A percentile compares a stretch with the other conserved stretches of the same genome.
phyloP scores from a whole-genome alignment of 2,113 vertebrate genomes.

The Oryzias curvinotus region DNA sequence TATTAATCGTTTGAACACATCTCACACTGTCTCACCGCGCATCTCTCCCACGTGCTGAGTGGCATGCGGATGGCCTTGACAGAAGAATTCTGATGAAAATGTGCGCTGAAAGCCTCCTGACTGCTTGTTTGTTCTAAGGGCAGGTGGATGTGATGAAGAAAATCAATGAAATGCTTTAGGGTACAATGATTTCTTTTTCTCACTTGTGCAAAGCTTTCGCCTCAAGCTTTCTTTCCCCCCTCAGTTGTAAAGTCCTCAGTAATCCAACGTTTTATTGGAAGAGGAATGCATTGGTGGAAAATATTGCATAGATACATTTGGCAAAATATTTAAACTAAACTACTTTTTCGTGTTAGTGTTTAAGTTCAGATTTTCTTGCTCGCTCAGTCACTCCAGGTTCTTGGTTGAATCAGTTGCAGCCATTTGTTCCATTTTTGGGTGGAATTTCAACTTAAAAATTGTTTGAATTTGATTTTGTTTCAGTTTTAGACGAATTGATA shows the following conservation, averaged over 20 bases:
- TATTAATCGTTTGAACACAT: conserved; percentile 6
- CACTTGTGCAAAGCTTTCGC: conserved; percentile 1
- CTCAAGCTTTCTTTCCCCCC: neutral
- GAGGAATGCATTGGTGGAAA: neutral
- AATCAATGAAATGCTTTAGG: neutral
- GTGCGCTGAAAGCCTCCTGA: conserved; percentile 13
- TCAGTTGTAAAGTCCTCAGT: conserved; percentile 1
- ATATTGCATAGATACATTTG: too few relatives aligned
- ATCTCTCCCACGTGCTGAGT: neutral
- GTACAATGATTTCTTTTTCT: conserved; percentile 18
- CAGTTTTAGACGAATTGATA: too few relatives aligned
- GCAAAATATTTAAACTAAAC: too few relatives aligned
- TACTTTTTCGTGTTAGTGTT: too few relatives aligned
- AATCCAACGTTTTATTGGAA: neutral
- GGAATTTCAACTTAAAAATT: too few relatives aligned
- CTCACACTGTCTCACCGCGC: neutral
- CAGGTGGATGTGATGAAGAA: conserved; percentile 13
- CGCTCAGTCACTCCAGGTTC: too few relatives aligned
- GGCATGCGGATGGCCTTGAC: conserved; percentile 1
- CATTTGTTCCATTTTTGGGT: too few relatives aligned
- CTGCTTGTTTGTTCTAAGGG: conserved; percentile 14
- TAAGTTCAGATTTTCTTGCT: too few relatives aligned
- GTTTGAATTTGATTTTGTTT: too few relatives aligned
- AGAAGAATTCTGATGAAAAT: conserved; percentile 16
- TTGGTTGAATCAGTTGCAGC: too few relatives aligned